These are phyloP conservation scores for Trichechus manatus DNA, from an alignment of 2,113 vertebrate species.

Conservation along the genomic window DNA sequence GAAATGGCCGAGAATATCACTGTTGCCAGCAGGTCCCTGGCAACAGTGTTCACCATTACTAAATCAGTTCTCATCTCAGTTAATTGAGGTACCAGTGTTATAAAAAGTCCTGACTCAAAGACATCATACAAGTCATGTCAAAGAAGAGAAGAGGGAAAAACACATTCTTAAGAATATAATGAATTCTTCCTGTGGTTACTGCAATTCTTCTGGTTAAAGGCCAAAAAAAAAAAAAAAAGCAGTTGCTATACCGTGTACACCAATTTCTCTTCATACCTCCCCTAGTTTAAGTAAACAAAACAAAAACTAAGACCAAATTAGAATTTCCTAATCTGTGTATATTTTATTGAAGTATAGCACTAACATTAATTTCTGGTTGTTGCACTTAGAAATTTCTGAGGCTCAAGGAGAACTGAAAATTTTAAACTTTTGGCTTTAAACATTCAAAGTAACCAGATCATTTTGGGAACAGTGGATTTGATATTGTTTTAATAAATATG, in stretches of 20 bases:
- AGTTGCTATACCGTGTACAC: not conserved
- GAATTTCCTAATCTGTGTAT: conserved; percentile 30
- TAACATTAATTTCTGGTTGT: conserved; percentile 46
- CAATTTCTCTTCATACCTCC: conserved; percentile 35
- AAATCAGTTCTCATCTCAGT: conserved; percentile 67
- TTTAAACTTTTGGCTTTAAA: conserved; percentile 50
- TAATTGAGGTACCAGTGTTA: conserved; percentile 50
- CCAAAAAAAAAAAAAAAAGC: not conserved
- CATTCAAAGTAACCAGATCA: conserved; percentile 44
- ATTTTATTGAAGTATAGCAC: conserved; percentile 20
- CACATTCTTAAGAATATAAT: conserved; percentile 58
- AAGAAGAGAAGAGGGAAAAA: conserved; percentile 43
- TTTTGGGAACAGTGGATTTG: not conserved
- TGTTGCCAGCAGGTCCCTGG: conserved; percentile 52
- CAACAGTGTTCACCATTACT: conserved; percentile 34
- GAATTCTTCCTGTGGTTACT: conserved; percentile 46
- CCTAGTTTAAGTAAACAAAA: conserved; percentile 19
- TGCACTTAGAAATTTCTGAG: conserved; percentile 39
- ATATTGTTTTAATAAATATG: conserved; percentile 36
- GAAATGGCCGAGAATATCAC: conserved; percentile 64
- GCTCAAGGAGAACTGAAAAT: conserved; percentile 22
- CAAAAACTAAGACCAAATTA: conserved; percentile 12
- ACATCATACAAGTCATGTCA: conserved; percentile 49
- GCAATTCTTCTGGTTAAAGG: conserved; percentile 7
- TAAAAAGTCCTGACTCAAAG: conserved; percentile 59